phyloP scores from a whole-genome alignment of 2,797 vertebrate genomes.

The Orientallactaga sibirica region DNA sequence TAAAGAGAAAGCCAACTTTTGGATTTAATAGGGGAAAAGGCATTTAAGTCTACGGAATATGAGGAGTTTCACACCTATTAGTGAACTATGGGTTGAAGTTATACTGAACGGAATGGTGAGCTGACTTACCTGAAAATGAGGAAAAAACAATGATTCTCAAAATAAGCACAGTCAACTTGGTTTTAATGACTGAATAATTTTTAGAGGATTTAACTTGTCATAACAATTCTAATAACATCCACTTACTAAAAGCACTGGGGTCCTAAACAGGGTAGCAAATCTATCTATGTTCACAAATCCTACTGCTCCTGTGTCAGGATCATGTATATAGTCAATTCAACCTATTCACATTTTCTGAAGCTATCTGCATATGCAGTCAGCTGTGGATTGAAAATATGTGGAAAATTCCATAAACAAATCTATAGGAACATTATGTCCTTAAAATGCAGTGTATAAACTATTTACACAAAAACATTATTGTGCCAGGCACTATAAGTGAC shows the following conservation, averaged over 20 bases:
- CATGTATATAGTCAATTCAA: neutral
- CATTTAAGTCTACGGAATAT: neutral
- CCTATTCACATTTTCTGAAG: neutral
- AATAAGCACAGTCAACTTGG: neutral
- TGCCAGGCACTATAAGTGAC: neutral
- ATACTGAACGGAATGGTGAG: neutral
- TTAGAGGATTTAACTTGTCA: neutral
- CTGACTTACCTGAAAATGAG: neutral
- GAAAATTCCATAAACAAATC: neutral
- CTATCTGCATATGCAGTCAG: neutral
- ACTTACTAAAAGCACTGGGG: slow-evolving; percentile 1
- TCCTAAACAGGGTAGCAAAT: neutral
- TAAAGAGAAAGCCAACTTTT: neutral
- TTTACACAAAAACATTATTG: neutral
- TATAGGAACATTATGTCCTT: neutral
- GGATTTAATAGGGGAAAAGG: neutral
- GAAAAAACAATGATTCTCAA: neutral
- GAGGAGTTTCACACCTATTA: neutral
- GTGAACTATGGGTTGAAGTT: neutral
- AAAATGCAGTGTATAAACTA: neutral
- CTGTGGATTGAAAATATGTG: neutral
- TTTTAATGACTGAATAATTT: neutral
- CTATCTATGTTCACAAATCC: neutral
- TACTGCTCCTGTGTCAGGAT: neutral
- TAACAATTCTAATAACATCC: neutral